Evolutionary conservation across 2,888 invertebrate species (phyloP).

Genomic region (Drosophila mayaguana): DNA sequence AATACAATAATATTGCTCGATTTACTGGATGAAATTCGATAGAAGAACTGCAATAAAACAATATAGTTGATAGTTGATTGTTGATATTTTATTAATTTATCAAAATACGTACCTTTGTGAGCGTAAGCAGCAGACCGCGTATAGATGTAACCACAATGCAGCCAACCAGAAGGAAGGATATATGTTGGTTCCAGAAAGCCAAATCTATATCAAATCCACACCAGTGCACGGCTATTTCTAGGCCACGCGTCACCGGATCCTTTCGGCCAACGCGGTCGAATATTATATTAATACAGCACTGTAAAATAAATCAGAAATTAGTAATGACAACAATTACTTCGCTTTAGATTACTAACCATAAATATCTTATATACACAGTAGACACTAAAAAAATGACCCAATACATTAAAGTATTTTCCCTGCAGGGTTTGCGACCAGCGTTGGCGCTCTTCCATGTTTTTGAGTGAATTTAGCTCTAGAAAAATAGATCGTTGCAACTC

Average conservation of each 20-base stretch:
- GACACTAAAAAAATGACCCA: slow-evolving; percentile 99
- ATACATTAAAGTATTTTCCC: slow-evolving; percentile 98
- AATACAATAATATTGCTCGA: slow-evolving; percentile 99
- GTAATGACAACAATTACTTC: background rate
- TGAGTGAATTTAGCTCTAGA: slow-evolving; percentile 97
- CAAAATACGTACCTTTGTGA: slow-evolving; percentile 92
- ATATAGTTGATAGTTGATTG: background rate
- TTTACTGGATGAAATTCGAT: slow-evolving; percentile 99
- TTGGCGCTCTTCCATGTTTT: slow-evolving; percentile 95
- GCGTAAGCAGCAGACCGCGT: slow-evolving; percentile 96
- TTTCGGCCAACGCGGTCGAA: slow-evolving; percentile 99
- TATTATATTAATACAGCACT: slow-evolving; percentile 99
- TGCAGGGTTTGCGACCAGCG: slow-evolving; percentile 98
- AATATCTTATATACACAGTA: slow-evolving; percentile 99
- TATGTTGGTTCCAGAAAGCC: slow-evolving; percentile 99
- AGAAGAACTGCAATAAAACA: slow-evolving; percentile 94
- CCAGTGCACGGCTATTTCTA: slow-evolving; percentile 98
- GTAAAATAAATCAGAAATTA: background rate
- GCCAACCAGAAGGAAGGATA: slow-evolving; percentile 98
- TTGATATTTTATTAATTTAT: too few relatives aligned
- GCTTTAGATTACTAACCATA: slow-evolving; percentile 90
- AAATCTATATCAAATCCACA: slow-evolving; percentile 98
- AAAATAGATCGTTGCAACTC: slow-evolving; percentile 97
- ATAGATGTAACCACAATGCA: slow-evolving; percentile 99
- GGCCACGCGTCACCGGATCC: slow-evolving; percentile 98